Evolutionary conservation across 1,140 invertebrate genomes (phyloP), one percentile per base, ranked within the genome.

Genomic region (Artemia franciscana): DNA sequence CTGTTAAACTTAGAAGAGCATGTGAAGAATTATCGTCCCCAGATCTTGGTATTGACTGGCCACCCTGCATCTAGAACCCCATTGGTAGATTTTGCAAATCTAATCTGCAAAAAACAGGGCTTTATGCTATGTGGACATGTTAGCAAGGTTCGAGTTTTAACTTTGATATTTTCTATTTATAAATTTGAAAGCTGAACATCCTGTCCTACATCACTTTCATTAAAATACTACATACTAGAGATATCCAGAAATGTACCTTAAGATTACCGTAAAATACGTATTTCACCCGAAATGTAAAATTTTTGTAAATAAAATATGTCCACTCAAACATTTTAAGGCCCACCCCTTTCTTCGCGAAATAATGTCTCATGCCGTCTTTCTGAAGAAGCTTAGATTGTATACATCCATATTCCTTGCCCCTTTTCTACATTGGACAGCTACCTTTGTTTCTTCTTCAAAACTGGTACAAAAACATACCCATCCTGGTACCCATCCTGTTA

Each of bases 11-110:
- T 76, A 4, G 74, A 78, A 65, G 77, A 79, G 62, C 79, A 80
- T 67, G 75, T 81, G 12, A 82, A 82, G 70, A 82, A 79, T 66
- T 81, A 77, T 70, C 73, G 77, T n/a, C 80, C 80, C 27, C 79
- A 81, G 67, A 74, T 81, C 30, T 67, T 82, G 24, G 74, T 80
- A 18, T 66, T 82, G 57, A 73, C 73, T 58, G 80, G 80, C 5
- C 68, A 70, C 59, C 79, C 80, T 3, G 71, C 69, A 5, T 68
- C 68, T 26, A 67, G 79, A 51, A 77, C 78, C 5, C 74, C 76
- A 23, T 72, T 82, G 5, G 74, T 82, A 5, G 79, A 82, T 66
- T 79, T 82, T 71, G 78, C 74, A 2, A 71, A 78, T 59, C 70
- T 72, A 30, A 76, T 82, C 39, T 80, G 78, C 30, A 79, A 78